These are phyloP conservation scores for Suillia variegata DNA, from an alignment of 2,888 invertebrate genomes.

Conservation along the genomic window DNA sequence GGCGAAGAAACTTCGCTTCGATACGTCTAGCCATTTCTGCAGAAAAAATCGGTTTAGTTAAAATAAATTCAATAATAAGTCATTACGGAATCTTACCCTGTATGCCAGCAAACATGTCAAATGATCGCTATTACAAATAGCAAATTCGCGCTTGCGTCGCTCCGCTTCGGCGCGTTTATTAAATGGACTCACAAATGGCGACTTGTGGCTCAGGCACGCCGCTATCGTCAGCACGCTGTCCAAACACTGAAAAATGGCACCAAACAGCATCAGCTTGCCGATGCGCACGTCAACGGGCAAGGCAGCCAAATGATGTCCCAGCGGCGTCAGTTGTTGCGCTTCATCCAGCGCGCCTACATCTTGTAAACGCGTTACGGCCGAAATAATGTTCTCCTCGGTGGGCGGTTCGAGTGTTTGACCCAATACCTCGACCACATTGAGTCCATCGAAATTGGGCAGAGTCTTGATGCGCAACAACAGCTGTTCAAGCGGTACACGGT, in stretches of 20 bases:
- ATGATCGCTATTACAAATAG: constrained; percentile 85
- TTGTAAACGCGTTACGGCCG: constrained; percentile 73
- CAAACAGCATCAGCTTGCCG: constrained; percentile 90
- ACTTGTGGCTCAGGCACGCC: constrained; percentile 79
- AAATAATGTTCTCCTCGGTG: constrained; percentile 68
- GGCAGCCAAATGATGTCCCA: constrained; percentile 86
- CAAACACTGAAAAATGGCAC: constrained; percentile 88
- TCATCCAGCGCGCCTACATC: constrained; percentile 82
- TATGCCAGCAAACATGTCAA: constrained; percentile 84
- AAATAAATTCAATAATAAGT: background rate
- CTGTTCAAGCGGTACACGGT: constrained; percentile 86
- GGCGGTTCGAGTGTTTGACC: constrained; percentile 77
- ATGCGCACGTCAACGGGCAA: constrained; percentile 90
- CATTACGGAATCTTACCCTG: constrained; percentile 64
- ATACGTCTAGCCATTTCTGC: constrained; percentile 80
- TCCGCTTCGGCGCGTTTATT: constrained; percentile 74
- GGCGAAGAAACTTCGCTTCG: constrained; percentile 71
- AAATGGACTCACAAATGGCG: constrained; percentile 78
- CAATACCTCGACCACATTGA: constrained; percentile 51
- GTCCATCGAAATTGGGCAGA: constrained; percentile 58
- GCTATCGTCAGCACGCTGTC: constrained; percentile 92
- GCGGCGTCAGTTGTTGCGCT: constrained; percentile 74
- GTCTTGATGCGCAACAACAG: constrained; percentile 77
- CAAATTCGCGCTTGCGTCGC: constrained; percentile 75
- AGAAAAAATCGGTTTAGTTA: constrained; percentile 18